phyloP scores from a whole-genome alignment of 1,140 invertebrate genomes.

The Trichonephila inaurata region DNA sequence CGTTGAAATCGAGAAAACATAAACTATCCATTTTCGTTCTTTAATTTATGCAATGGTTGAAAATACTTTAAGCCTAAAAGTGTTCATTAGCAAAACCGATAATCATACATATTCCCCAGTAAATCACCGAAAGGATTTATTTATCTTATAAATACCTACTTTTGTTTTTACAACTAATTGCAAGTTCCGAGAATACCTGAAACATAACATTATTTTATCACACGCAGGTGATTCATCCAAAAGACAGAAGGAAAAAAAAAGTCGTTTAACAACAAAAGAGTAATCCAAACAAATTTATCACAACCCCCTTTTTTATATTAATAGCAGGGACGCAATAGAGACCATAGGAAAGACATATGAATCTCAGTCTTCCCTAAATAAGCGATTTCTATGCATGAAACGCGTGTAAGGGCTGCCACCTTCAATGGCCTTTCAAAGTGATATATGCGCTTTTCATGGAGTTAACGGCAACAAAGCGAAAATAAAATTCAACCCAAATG shows the following conservation, averaged over 20 bases:
- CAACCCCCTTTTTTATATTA: conserved; percentile 14
- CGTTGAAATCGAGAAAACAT: too few species aligned
- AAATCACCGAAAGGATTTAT: too few species aligned
- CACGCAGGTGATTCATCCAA: background rate
- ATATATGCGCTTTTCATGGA: conserved; percentile 37
- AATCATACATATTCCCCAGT: too few species aligned
- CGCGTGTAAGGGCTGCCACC: conserved; percentile 24
- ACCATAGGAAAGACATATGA: background rate
- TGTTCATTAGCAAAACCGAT: too few species aligned
- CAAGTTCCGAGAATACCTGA: too few species aligned
- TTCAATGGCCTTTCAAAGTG: conserved; percentile 37
- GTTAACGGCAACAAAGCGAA: conserved; percentile 52
- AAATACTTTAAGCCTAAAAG: too few species aligned
- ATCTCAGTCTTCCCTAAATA: background rate
- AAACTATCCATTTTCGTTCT: too few species aligned
- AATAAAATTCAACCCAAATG: conserved; percentile 44
- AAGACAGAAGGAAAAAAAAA: background rate
- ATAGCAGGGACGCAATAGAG: background rate
- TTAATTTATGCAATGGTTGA: too few species aligned
- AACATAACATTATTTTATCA: too few species aligned
- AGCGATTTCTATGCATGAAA: conserved; percentile 55
- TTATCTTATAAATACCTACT: too few species aligned
- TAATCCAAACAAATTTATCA: conserved; percentile 22
- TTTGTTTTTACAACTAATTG: too few species aligned
- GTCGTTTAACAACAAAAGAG: background rate